Evolutionary conservation across 2,888 invertebrate species (phyloP), one percentile per base, ranked within the genome.

Genomic region (Psylliodes chrysocephalus): DNA sequence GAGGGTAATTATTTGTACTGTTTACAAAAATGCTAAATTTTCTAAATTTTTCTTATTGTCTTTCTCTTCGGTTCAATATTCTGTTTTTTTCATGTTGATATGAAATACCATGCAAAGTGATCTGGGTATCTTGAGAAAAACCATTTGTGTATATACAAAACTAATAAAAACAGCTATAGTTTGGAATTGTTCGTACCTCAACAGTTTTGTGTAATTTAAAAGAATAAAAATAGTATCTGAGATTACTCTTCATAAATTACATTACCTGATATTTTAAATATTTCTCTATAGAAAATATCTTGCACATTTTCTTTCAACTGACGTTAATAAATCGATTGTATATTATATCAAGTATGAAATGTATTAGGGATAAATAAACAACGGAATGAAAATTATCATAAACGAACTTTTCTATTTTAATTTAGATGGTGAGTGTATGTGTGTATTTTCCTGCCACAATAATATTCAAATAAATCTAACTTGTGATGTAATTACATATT

Each of bases 401-500:
- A 49, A 14, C 8, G 12, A 7, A 46, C 12, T 10, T 46, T 49
- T 30, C 49, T 49, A 49, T 49, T 49, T 49, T 49, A 49, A 49
- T 49, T 49, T 49, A 10, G 7, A 49, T 18, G 42, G 10, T 22
- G 6, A 6, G 40, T 17, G 40, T 40, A 40, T 17, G 14, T 28
- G 15, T 14, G 14, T 17, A 49, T 47, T 7, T 46, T 46, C 10
- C 28, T 49, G 49, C 49, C 49, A 30, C 30, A 49, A 49, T 30
- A 30, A 30, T 30, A n/a, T 30, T 49, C 14, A 30, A 49, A 49
- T 30, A 28, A 5, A 17, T 15, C 4, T 49, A 49, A 28, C 15
- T 49, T 28, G 28, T 49, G 15, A 42, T 46, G 57, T 57, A 63
- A 57, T 57, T 63, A 42, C 22, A 47, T 15, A 57, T 57, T 63